Base-by-base conservation (phyloP, 2,888 invertebrate genomes). In the Caenorhabditis sp. region DNA sequence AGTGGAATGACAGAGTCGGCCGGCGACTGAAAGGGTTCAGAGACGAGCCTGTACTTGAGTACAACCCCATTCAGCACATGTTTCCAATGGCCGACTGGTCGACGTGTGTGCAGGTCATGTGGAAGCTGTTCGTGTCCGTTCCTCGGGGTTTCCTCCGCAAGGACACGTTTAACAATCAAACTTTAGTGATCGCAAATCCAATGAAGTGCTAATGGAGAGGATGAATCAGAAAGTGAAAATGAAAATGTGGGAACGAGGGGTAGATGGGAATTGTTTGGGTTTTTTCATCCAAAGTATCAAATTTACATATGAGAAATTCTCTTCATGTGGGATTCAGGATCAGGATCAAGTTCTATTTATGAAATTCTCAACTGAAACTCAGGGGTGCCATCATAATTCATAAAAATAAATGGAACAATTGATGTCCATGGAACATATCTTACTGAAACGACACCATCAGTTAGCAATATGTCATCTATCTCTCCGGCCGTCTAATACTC, bases 21-120 rank as follows among this genome's bases (percentile, higher is more conserved):
- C 40, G 40, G 13, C 13, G 40, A 40, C 40, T 40, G 40, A 40
- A 40, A 22, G 24, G 26, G 53, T 53, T 15, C 53, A 53, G 18
- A 50, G 50, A 47, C 47, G 47, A 47, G 47, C 11, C 47, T 47
- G 47, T 47, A 47, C 47, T 47, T 47, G 47, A 47, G 47, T n/a
- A 18, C 47, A 47, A 47, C n/a, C 1, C 20, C 47, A 47, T 47
- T 47, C 47, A 47, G 11, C 47, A 47, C 40, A 40, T 11, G 47
- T 18, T n/a, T 18, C 20, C 47, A 18, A 18, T n/a, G 47, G 47
- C 4, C 47, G 47, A 18, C 47, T 47, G 9, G 47, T 18, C 47
- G n/a, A n/a, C n/a, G n/a, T n/a, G 47, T 47, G 47, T 47, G 47
- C 47, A 47, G 20, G 47, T 47, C 47, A 47, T 47, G 47, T 47